Evolutionary conservation across 2,797 vertebrate genomes (phyloP), one percentile per base, ranked within the genome.

Genomic region (Pelodytes ibericus): DNA sequence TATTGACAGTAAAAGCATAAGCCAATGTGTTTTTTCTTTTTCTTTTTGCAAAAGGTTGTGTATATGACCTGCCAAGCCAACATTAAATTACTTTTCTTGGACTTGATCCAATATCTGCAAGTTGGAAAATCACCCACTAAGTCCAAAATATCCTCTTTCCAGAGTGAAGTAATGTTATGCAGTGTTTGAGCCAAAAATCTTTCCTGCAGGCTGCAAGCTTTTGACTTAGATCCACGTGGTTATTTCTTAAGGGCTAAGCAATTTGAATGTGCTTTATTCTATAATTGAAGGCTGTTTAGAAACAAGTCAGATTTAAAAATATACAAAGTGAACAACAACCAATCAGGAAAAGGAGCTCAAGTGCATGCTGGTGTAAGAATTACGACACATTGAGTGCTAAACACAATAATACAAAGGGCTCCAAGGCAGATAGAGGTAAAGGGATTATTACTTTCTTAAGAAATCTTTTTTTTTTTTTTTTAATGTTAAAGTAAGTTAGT

Each of bases 21-120:
- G 47, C 44, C 39, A 41, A 63, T 44, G 47, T 5, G 41, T 16
- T 39, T 11, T 16, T 3, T 53, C 18, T 53, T 53, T 24, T 2
- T 44, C n/a, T 44, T 71, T 75, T 62, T 68, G 41, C 39, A 53
- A 68, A 69, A 53, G 15, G n/a, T 24, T 76, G 44, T 64, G 58
- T 56, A 70, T 44, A 76, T 63, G 41, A 76, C 64, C 82, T 84
- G 78, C 64, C 69, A 82, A 81, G 60, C 39, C 77, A 82, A 79
- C 2, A 82, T 75, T 61, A 81, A 86, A 75, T 26, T 82, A 81
- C 80, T 85, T 85, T 83, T 79, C 74, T 82, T 85, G 83, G 82
- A 47, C 0, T 71, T 75, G 82, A 75, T 33, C 49, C 0, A 0
- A 72, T 59, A 74, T 75, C 82, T 82, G 79, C 84, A 85, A 72